Evolutionary conservation across 2,113 vertebrate genomes (phyloP).

Genomic region (Lamprotornis superbus): DNA sequence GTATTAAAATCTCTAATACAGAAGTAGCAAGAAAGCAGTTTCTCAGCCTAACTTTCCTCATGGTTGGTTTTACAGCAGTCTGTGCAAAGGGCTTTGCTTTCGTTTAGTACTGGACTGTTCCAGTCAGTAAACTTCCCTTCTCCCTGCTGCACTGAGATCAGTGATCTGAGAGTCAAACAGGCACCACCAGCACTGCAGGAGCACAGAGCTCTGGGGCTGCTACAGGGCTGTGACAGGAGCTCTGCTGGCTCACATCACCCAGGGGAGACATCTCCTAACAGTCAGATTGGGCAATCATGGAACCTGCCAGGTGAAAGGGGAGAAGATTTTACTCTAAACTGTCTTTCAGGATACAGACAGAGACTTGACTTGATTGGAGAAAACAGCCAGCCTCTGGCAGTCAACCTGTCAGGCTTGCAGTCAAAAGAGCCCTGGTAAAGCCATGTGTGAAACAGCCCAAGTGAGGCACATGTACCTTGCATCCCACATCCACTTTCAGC

Average conservation of each 20-base stretch:
- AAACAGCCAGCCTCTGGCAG: not conserved
- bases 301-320: not conserved
- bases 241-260: not conserved
- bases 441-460: not conserved
- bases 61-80: not conserved
- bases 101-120: not conserved
- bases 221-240: not conserved
- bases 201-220: not conserved
- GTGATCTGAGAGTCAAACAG: not conserved
- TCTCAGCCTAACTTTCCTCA: not conserved
- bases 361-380: not conserved
- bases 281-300: fast-evolving
- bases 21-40: slow-evolving; percentile 48
- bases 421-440: not conserved
- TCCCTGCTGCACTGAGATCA: not conserved
- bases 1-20: not conserved
- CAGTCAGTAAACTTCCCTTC: not conserved
- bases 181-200: not conserved
- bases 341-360: not conserved
- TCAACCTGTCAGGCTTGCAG: not conserved
- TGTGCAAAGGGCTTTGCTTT: not conserved
- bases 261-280: not conserved
- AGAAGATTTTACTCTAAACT: not conserved
- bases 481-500: not conserved
- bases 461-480: not conserved